Percentiles rank a stretch among this genome's conserved stretches.
Conservation (phyloP, 2,888 invertebrate species). For the Barypeithes pellucidus region DNA sequence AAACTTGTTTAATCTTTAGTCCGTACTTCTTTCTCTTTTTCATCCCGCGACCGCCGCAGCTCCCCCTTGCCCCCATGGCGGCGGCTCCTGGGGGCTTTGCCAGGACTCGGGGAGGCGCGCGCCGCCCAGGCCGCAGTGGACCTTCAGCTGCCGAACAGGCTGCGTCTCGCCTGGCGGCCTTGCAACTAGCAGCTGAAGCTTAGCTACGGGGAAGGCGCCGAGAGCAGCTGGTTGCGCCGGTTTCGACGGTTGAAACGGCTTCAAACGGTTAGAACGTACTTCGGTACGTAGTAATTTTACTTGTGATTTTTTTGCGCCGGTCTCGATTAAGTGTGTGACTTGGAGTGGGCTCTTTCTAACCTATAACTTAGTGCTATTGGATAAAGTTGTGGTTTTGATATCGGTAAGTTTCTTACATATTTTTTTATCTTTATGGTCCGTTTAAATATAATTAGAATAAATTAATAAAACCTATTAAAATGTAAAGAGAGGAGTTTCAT, state of each 20-base stretch:
- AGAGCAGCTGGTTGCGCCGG: conserved; percentile 53
- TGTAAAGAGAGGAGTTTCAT: no score
- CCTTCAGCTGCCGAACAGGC: conserved; percentile 68
- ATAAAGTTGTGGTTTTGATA: not conserved
- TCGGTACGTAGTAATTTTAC: conserved; percentile 22
- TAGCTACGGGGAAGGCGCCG: conserved; percentile 53
- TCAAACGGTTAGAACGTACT: conserved; percentile 31
- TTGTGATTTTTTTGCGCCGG: conserved; percentile 11
- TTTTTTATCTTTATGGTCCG: no score
- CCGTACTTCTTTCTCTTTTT: conserved; percentile 34
- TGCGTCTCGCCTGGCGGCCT: conserved; percentile 63
- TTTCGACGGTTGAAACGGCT: conserved; percentile 33
- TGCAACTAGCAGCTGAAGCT: conserved; percentile 57
- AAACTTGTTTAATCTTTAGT: conserved; percentile 46
- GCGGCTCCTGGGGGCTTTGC: conserved; percentile 32
- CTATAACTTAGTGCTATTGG: conserved; percentile 13
- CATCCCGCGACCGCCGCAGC: conserved; percentile 35
- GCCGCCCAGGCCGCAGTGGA: conserved; percentile 67
- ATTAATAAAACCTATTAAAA: no score
- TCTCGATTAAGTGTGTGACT: conserved; percentile 39
- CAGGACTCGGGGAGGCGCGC: conserved; percentile 45
- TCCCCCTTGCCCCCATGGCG: conserved; percentile 27
- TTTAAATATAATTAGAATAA: no score
- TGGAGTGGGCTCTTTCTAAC: not conserved
- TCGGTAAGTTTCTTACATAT: conserved; percentile 7